A percentile compares a stretch with the other conserved stretches of the same genome.
Conservation (phyloP, 2,113 vertebrate species). For the Leiothrix lutea region DNA sequence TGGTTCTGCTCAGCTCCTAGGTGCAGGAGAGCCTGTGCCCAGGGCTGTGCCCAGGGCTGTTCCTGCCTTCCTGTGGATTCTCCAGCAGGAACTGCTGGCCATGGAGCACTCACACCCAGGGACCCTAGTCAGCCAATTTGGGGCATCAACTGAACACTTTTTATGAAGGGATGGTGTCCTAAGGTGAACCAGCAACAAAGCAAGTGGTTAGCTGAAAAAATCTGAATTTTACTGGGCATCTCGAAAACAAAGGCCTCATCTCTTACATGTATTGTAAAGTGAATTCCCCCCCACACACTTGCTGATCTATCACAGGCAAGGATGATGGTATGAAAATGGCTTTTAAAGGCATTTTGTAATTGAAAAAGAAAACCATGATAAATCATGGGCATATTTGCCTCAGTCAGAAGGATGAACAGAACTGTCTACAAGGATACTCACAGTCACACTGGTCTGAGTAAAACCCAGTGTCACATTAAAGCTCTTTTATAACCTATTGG, state of each 20-base stretch:
- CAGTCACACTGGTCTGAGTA: not conserved
- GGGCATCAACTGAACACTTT: not conserved
- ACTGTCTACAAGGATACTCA: not conserved
- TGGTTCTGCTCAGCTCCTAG: not conserved
- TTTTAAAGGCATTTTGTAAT: not conserved
- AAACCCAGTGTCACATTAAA: not conserved
- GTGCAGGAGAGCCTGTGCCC: not conserved
- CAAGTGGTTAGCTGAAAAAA: not conserved
- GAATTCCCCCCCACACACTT: not conserved
- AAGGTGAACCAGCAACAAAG: not conserved
- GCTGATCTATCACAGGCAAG: not conserved
- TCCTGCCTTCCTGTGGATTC: not conserved
- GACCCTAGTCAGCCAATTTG: not conserved
- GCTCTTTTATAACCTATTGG: not conserved
- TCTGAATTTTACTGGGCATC: not conserved
- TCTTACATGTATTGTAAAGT: not conserved
- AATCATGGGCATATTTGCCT: not conserved
- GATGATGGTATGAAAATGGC: not conserved
- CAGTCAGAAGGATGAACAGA: not conserved
- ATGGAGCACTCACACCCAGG: no score
- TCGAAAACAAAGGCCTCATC: not conserved
- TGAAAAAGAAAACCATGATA: not conserved
- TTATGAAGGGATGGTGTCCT: not conserved
- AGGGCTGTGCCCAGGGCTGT: fast-evolving
- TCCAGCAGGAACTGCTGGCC: not conserved